Base-by-base conservation (phyloP, 2,888 invertebrate genomes). In the Pyrrhosoma nymphula region DNA sequence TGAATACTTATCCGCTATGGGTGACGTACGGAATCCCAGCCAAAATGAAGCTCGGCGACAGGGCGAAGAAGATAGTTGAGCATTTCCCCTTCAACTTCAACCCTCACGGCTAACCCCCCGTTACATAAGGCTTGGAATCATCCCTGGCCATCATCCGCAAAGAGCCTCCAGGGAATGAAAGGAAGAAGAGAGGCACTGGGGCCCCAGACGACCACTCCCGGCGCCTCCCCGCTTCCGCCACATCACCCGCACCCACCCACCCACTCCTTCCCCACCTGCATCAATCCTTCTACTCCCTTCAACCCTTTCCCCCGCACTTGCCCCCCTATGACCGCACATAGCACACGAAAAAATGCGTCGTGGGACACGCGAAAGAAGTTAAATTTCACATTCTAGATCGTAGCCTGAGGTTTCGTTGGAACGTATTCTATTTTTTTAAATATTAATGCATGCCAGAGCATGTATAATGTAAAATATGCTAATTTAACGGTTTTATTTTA, bases 121-220 rank as follows among this genome's bases (percentile, higher is more conserved):
- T 93, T 93, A 75, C 75, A 55, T 93, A 93, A 93, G 93, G 39
- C 93, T 39, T 12, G 16, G 93, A 69, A 63, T 93, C 35, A 26
- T 75, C 93, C 69, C 63, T 47, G 20, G 69, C 93, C 47, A 93
- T 93, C 93, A 75, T n/a, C 47, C 55, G 75, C 69, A 93, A 93
- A 93, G 69, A 93, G 93, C 69, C 93, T 75, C 75, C 18, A n/a
- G 93, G 69, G 93, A 39, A 16, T 82, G 39, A 35, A n/a, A 93
- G 69, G 69, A 39, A 35, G 93, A 39, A 60, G 91, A 63, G 56
- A 23, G 39, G 60, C 60, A 60, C 60, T 60, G 20, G 60, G 60
- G 60, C 4, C 90, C 30, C 60, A 60, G 60, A 60, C 56, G 90
- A 35, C 56, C 10, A 30, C 60, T 91, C 90, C 90, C 90, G 16